Evolutionary conservation across 2,113 vertebrate species (phyloP).

Genomic region (Aptenodytes patagonicus): DNA sequence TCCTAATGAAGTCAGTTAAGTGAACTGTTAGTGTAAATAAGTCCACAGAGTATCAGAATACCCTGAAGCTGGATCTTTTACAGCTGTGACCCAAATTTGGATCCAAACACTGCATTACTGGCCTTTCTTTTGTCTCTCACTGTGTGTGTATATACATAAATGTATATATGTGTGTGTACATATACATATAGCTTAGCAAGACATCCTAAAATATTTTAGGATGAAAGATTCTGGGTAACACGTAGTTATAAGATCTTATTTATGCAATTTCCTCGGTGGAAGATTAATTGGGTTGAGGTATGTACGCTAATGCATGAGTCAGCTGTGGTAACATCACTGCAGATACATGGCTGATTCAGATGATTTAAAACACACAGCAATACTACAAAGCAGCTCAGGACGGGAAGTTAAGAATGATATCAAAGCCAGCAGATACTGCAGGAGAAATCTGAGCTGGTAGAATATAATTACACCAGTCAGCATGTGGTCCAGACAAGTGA

Average conservation of each 20-base stretch:
- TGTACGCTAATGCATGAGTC: not conserved
- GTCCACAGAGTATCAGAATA: not conserved
- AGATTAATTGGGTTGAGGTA: not conserved
- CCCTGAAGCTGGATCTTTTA: not conserved
- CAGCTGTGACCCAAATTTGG: not conserved
- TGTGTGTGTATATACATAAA: not conserved
- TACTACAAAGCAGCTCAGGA: not conserved
- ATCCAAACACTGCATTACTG: not conserved
- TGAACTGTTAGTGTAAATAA: slow-evolving; percentile 2
- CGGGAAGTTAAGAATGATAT: slow-evolving; percentile 4
- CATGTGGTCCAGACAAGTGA: not conserved
- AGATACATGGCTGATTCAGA: not conserved
- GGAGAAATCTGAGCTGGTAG: slow-evolving; percentile 10
- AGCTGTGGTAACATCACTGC: not conserved
- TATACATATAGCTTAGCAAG: not conserved
- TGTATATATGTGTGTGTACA: not conserved
- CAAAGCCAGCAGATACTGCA: slow-evolving; percentile 5
- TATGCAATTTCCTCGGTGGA: not conserved
- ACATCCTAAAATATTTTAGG: not conserved
- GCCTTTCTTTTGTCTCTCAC: not conserved
- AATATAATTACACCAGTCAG: slow-evolving; percentile 34
- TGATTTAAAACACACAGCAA: not conserved
- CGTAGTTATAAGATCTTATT: not conserved
- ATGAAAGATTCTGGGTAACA: not conserved
- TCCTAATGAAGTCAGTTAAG: not conserved